Percentiles rank a stretch among this genome's conserved stretches.
Conservation (phyloP, 2,113 vertebrate genomes). For the Calidris pygmaea region DNA sequence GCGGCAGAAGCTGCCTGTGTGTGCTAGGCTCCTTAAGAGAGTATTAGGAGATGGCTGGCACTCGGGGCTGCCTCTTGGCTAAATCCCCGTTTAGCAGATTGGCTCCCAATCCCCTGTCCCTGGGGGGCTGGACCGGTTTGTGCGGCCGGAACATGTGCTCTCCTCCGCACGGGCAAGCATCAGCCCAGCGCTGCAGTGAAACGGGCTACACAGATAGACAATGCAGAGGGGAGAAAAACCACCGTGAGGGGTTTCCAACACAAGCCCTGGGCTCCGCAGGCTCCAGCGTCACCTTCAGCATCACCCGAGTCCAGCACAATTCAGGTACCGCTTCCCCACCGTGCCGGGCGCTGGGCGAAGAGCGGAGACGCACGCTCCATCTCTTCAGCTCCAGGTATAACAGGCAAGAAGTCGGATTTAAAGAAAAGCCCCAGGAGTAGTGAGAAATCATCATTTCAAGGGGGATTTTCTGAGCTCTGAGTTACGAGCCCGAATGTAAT, state of each 20-base stretch:
- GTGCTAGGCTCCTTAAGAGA: neutral
- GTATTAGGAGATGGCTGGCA: neutral
- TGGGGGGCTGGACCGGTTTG: neutral
- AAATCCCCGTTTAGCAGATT: slow-evolving; percentile 53
- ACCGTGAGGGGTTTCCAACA: neutral
- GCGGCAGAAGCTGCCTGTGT: neutral
- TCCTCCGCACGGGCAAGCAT: neutral
- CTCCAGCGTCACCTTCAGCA: neutral
- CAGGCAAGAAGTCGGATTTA: neutral
- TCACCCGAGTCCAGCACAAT: neutral
- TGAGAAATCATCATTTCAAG: slow-evolving; percentile 3
- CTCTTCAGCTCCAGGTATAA: neutral
- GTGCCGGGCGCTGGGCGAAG: neutral
- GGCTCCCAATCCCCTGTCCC: slow-evolving; percentile 8
- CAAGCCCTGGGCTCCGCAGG: neutral
- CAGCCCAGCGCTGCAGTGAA: neutral
- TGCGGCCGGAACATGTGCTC: neutral
- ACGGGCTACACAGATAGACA: neutral
- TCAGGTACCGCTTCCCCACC: accelerated
- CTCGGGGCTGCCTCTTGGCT: neutral
- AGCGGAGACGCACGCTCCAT: accelerated
- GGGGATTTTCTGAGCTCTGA: neutral
- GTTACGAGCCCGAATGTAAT: neutral
- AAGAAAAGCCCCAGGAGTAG: neutral
- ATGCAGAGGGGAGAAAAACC: neutral